Evolutionary conservation across 2,797 vertebrate genomes (phyloP), one percentile per base, ranked within the genome.

Genomic region (Coendou prehensilis): DNA sequence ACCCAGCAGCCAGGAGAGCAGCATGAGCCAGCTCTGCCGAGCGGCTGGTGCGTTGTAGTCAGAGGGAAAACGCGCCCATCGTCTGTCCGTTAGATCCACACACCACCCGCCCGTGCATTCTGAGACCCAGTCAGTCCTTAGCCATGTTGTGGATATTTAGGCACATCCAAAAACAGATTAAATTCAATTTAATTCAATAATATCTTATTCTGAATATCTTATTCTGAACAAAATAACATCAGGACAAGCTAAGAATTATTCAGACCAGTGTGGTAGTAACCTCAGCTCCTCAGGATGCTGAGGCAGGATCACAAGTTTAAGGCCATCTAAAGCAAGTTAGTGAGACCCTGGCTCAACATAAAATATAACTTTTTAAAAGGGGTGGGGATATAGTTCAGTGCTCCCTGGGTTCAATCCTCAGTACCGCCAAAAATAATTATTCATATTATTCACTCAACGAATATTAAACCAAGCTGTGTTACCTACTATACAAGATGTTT

Each of bases 211-310:
- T 10, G 75, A 61, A 89, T 33, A 50, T 50, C 63, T 86, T 94
- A 79, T 22, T 93, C 57, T 59, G 23, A 93, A 26, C 22, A 86
- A 90, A 93, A 30, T 41, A 81, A 64, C 33, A 64, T 33, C 84
- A 95, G 18, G n/a, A 37, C 30, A 83, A 67, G 23, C 47, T 59
- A 75, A 90, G 54, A 37, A 61, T 85, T 61, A 91, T 81, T 47
- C 18, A 69, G 41, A 41, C 41, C 26, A 11, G 71, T 26, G 41
- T 26, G 23, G 22, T 45, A 18, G 22, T 75, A 47, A 28, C n/a
- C 69, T 71, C n/a, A 47, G 41, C 41, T 47, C 14, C 41, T 47
- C 23, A 6, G 41, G 23, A 71, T 41, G 71, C 71, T 75, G 41
- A 75, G 41, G 41, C 41, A 75, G 22, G 22, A 14, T 47, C 41